Evolutionary conservation across 2,113 vertebrate species (phyloP), one percentile per base, ranked within the genome.

Genomic region (Psilopogon haemacephalus): DNA sequence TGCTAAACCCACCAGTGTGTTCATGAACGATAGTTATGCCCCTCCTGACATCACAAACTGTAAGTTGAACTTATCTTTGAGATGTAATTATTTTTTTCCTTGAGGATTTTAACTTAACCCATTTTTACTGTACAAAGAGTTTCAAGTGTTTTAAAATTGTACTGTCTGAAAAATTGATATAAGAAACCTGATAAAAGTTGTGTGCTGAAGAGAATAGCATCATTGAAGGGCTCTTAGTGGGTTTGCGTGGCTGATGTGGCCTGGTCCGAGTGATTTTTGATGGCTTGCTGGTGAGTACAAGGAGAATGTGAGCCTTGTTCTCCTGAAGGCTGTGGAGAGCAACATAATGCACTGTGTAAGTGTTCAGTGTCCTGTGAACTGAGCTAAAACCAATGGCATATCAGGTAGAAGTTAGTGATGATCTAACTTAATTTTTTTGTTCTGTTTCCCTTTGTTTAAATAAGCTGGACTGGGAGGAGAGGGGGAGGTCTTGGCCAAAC

Each of bases 1-100:
- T 93, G 98, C 99, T 54, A 99, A 99, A 96, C 99, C 99, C 78
- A 99, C 98, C 97, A 99, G 98, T 97, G 97, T 99, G 98, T 99
- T 99, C 96, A 98, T 99, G 97, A 99, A 98, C 69, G 99, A 99
- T 93, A 98, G 97, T 94, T 99, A 98, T 35, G 97, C 97, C 18
- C 98, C 99, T 62, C 99, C 99, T 35, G 99, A 99, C 97, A 98
- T 99, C 98, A 99, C 98, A 74, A 98, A 98, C 95, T 98, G 99
- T 99, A 97, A 99, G 99, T 98, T 81, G 71, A 14, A 55, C 54
- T 87, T 85, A 27, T n/a, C 13, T 84, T 80, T 50, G n/a, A 59
- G 40, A 40, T 27, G 32, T 46, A 60, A 68, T 59, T 40, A 11
- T 44, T 50, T 87, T 87, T 64, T 81, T 82, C 77, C 32, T 54